Conservation (phyloP, 2,888 invertebrate genomes). For the Mystacides longicornis region DNA sequence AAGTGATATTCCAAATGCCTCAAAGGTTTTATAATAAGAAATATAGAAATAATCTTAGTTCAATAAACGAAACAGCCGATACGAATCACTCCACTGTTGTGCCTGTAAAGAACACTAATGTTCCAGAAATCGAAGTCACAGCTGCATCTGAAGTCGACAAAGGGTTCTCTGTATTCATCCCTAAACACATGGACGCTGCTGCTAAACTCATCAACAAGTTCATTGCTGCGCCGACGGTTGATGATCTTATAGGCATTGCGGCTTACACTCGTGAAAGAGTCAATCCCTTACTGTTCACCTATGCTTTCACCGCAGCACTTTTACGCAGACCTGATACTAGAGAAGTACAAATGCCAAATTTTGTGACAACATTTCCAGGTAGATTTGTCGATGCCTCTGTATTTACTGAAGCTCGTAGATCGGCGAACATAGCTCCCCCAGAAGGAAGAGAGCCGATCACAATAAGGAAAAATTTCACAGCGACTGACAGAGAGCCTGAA, state of each 20-base stretch:
- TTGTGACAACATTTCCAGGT: slow-evolving; percentile 72
- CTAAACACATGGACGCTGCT: slow-evolving; percentile 58
- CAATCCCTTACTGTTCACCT: slow-evolving; percentile 70
- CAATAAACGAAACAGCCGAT: background rate
- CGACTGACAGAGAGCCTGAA: slow-evolving; percentile 65
- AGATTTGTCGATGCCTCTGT: slow-evolving; percentile 72
- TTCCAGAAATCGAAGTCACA: slow-evolving; percentile 57
- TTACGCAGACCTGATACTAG: slow-evolving; percentile 64
- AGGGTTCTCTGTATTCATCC: slow-evolving; percentile 66
- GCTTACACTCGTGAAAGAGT: slow-evolving; percentile 61
- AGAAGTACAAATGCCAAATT: slow-evolving; percentile 61
- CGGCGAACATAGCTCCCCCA: slow-evolving; percentile 53
- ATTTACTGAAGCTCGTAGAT: slow-evolving; percentile 61
- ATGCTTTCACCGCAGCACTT: slow-evolving; percentile 64
- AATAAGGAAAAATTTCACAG: slow-evolving; percentile 68
- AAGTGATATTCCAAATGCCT: background rate
- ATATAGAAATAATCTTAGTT: background rate
- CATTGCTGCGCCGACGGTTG: slow-evolving; percentile 59
- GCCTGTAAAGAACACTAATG: slow-evolving; percentile 53
- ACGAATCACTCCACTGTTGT: slow-evolving; percentile 39
- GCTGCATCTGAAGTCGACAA: slow-evolving; percentile 54
- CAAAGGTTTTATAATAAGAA: background rate
- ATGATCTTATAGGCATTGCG: slow-evolving; percentile 61
- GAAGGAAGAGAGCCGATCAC: slow-evolving; percentile 49
- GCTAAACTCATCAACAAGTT: slow-evolving; percentile 60